Evolutionary conservation across 2,797 vertebrate species (phyloP).

Genomic region (Channallabes apus): DNA sequence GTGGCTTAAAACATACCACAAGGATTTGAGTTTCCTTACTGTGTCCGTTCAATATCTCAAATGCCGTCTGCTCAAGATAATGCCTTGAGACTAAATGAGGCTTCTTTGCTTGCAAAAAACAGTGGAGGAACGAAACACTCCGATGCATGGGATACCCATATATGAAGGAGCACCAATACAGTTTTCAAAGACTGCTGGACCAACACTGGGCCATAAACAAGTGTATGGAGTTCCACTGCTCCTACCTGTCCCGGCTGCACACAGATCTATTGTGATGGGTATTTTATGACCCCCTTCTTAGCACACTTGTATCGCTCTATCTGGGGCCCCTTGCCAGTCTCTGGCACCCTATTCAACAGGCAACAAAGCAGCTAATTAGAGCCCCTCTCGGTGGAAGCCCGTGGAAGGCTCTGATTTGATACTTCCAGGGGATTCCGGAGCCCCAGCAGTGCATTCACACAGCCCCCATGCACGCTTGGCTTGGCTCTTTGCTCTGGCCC

Average conservation of each 20-base stretch:
- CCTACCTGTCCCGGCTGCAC: constrained; percentile 47
- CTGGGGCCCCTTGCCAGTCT: constrained; percentile 67
- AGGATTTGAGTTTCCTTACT: constrained; percentile 58
- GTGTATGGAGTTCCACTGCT: constrained; percentile 39
- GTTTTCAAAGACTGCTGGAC: constrained; percentile 7
- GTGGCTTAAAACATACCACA: constrained; percentile 69
- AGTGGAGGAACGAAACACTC: neutral
- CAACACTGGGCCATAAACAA: constrained; percentile 28
- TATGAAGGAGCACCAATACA: constrained; percentile 15
- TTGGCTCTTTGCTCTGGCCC: constrained; percentile 72
- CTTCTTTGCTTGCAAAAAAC: neutral
- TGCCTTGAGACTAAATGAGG: neutral
- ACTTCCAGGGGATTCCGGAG: constrained; percentile 78
- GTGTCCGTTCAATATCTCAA: constrained; percentile 51
- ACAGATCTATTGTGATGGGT: constrained; percentile 34
- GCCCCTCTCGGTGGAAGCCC: constrained; percentile 72
- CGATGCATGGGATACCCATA: neutral
- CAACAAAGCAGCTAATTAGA: constrained; percentile 82
- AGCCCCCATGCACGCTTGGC: constrained; percentile 67
- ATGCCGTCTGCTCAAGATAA: constrained; percentile 50
- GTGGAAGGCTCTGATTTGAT: constrained; percentile 75
- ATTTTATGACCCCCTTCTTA: constrained; percentile 67
- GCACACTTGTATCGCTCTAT: constrained; percentile 61
- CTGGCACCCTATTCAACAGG: constrained; percentile 69
- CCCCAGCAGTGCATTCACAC: constrained; percentile 65